phyloP scores from a whole-genome alignment of 2,797 vertebrate genomes.

The Phalloptychus januarius region DNA sequence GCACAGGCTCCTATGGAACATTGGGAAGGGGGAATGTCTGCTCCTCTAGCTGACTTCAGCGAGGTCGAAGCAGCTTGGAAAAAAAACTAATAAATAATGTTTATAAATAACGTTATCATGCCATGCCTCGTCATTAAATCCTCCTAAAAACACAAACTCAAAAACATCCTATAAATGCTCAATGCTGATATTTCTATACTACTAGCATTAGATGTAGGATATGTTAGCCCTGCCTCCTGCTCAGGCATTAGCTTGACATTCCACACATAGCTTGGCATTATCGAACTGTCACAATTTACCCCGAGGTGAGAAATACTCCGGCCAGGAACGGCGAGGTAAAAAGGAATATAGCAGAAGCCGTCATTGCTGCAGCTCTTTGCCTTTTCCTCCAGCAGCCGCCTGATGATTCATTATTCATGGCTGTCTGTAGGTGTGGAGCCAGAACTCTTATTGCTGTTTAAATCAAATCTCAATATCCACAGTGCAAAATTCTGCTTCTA shows the following conservation, averaged over 20 bases:
- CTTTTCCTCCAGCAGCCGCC: constrained; percentile 52
- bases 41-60: constrained; percentile 78
- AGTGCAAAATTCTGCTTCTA: constrained; percentile 46
- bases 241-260: constrained; percentile 80
- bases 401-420: constrained; percentile 80
- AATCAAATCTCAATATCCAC: constrained; percentile 79
- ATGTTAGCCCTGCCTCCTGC: constrained; percentile 57
- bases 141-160: background rate
- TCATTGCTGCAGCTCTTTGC: constrained; percentile 61
- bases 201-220: constrained; percentile 44
- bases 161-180: background rate
- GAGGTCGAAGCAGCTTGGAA: constrained; percentile 73
- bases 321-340: constrained; percentile 64
- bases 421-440: constrained; percentile 69
- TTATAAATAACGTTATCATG: constrained; percentile 12
- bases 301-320: constrained; percentile 71
- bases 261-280: constrained; percentile 84
- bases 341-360: constrained; percentile 66
- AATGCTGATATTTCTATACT: constrained; percentile 9
- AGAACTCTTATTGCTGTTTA: constrained; percentile 80
- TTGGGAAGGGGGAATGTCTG: constrained; percentile 81
- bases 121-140: constrained; percentile 15
- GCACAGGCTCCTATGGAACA: constrained; percentile 82
- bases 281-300: constrained; percentile 84
- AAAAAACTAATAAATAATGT: constrained; percentile 25